Evolutionary conservation across 1,140 invertebrate species (phyloP).

Genomic region (Calephelis nemesis): DNA sequence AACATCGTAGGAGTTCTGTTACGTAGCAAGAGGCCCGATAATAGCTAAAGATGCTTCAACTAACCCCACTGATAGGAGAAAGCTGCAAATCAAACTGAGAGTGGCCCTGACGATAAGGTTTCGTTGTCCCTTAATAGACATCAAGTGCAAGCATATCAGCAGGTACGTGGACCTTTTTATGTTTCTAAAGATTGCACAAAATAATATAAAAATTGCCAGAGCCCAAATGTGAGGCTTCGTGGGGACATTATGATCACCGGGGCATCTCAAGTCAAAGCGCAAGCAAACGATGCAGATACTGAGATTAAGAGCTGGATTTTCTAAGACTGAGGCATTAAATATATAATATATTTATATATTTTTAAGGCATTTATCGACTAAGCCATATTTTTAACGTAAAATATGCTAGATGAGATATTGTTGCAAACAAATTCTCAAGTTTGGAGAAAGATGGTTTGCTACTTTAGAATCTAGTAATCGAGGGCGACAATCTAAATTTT

Average conservation of each 20-base stretch:
- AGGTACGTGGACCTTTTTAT: conserved; percentile 22
- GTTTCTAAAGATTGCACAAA: conserved; percentile 23
- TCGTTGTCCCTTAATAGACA: neutral
- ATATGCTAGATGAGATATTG: conserved; percentile 25
- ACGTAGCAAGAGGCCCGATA: too few relatives aligned
- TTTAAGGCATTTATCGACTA: too few relatives aligned
- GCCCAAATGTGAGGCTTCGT: conserved; percentile 26
- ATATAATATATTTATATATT: too few relatives aligned
- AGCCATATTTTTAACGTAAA: conserved; percentile 19
- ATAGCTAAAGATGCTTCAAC: too few relatives aligned
- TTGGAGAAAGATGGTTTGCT: neutral
- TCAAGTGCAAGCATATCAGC: neutral
- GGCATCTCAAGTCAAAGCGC: conserved; percentile 23
- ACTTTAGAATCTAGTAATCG: too few relatives aligned
- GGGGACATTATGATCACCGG: conserved; percentile 24
- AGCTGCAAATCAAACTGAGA: too few relatives aligned
- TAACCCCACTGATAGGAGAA: too few relatives aligned
- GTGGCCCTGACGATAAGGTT: too few relatives aligned
- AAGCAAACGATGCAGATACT: conserved; percentile 19
- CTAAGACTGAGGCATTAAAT: too few relatives aligned
- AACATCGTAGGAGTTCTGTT: too few relatives aligned
- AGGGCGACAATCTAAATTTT: too few relatives aligned
- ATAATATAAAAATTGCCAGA: conserved; percentile 15
- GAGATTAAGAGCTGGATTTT: conserved; percentile 23
- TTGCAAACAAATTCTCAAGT: conserved; percentile 16